Base-by-base conservation (phyloP, 2,888 invertebrate genomes). In the Morinoia aosen region DNA sequence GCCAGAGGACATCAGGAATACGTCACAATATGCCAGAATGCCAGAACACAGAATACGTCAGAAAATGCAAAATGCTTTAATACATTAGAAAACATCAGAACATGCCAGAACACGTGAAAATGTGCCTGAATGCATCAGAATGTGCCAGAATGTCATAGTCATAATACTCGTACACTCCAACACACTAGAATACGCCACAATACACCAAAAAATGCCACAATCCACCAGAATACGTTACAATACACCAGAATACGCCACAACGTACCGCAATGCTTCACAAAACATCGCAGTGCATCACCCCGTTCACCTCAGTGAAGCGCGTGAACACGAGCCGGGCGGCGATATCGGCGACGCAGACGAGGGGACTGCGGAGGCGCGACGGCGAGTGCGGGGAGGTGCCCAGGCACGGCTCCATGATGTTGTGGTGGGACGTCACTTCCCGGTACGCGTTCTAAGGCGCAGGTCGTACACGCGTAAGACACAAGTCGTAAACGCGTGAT, bases 321-420 rank as follows among this genome's bases (percentile, higher is more conserved):
- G 99, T 99, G 97, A 99, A 99, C 97, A 99, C 99, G 97, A 99
- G 98, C 97, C 99, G 98, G 97, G 98, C 98, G 97, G 99, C 99
- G 96, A 99, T 98, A 97, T 99, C 99, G 97, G 98, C 98, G 95
- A 99, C 98, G 33, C 98, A 98, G 11, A 99, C 97, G 96, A 99
- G 97, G 0, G 98, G 98, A 96, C 98, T 98, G 0, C 98, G 98
- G 57, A 96, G 95, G 93, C 94, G 95, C 57, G 90, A 39, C 19
- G 95, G 94, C 5, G 95, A 93, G 58, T 88, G 56, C 19, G 96
- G 95, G 14, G 95, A 90, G 25, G 95, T 64, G 64, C 94, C 48
- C 56, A 76, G 57, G 25, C 95, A n/a, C 0, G 96, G 96, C 91
- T 96, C 96, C 96, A 96, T 96, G 91, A 96, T 96, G 94, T 96